Evolutionary conservation across 2,113 vertebrate species (phyloP).

Genomic region (Dipodomys spectabilis): DNA sequence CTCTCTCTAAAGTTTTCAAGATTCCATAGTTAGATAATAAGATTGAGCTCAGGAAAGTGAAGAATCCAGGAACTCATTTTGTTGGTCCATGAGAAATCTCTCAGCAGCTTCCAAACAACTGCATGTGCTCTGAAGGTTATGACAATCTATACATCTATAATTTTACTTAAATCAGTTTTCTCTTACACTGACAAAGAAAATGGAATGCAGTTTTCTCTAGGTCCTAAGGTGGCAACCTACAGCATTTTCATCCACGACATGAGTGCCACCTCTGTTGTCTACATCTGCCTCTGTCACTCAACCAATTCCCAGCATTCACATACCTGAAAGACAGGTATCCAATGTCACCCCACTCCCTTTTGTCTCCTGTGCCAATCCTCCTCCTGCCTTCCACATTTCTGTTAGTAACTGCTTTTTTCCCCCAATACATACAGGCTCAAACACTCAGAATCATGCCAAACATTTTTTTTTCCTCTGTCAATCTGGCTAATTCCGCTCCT

Average conservation of each 20-base stretch:
- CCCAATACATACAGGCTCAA: neutral
- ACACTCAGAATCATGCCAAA: neutral
- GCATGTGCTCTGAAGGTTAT: neutral
- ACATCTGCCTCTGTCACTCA: neutral
- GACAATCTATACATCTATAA: neutral
- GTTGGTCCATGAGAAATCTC: neutral
- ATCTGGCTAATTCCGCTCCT: neutral
- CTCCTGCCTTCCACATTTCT: neutral
- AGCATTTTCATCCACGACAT: neutral
- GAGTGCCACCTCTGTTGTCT: neutral
- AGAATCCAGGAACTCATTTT: neutral
- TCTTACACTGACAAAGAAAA: conserved; percentile 22
- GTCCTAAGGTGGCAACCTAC: neutral
- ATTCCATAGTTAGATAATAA: neutral
- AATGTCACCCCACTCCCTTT: neutral
- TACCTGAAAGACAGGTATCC: neutral
- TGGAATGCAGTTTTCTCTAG: neutral
- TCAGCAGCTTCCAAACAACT: neutral
- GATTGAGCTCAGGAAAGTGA: neutral
- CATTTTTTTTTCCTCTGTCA: neutral
- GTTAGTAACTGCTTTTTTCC: neutral
- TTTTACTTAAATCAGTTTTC: conserved; percentile 22
- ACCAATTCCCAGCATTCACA: neutral
- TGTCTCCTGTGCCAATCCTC: neutral
- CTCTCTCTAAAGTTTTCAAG: neutral